Evolutionary conservation across 2,888 invertebrate genomes (phyloP).

Genomic region (Lepidochrysops patricia): DNA sequence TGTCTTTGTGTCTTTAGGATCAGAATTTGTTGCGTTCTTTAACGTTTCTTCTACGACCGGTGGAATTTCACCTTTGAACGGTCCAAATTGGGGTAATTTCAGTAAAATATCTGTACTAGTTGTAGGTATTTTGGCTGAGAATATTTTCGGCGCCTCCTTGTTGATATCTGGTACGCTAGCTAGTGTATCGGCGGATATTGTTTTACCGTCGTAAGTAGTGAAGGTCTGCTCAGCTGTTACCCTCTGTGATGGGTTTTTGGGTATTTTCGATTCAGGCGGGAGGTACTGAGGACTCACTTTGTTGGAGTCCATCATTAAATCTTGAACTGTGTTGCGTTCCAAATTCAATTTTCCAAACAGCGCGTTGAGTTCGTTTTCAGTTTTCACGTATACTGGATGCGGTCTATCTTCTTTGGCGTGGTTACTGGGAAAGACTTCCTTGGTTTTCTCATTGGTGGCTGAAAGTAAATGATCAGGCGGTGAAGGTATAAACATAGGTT

Average conservation of each 20-base stretch:
- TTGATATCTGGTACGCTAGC: constrained; percentile 69
- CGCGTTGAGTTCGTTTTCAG: constrained; percentile 45
- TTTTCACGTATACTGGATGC: constrained; percentile 62
- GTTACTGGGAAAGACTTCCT: constrained; percentile 57
- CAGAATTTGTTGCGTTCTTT: constrained; percentile 28
- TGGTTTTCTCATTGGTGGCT: constrained; percentile 45
- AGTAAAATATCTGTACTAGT: constrained; percentile 74
- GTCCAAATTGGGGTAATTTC: constrained; percentile 82
- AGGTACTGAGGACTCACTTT: constrained; percentile 82
- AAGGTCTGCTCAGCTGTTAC: constrained; percentile 62
- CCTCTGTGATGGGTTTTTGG: constrained; percentile 65
- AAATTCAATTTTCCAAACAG: constrained; percentile 55
- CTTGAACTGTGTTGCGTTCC: constrained; percentile 63
- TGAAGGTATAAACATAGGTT: constrained; percentile 88
- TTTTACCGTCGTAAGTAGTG: constrained; percentile 85
- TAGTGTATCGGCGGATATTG: constrained; percentile 77
- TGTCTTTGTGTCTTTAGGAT: constrained; percentile 32
- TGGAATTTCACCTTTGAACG: constrained; percentile 83
- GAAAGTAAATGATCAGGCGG: constrained; percentile 77
- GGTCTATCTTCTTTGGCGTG: constrained; percentile 68
- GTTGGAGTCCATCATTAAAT: constrained; percentile 82
- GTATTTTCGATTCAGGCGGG: constrained; percentile 76
- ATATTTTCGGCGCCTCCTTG: constrained; percentile 47
- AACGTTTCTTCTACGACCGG: constrained; percentile 44
- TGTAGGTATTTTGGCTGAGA: constrained; percentile 59